Evolutionary conservation across 1,140 invertebrate species (phyloP).

Genomic region (Brachionus koreanus): DNA sequence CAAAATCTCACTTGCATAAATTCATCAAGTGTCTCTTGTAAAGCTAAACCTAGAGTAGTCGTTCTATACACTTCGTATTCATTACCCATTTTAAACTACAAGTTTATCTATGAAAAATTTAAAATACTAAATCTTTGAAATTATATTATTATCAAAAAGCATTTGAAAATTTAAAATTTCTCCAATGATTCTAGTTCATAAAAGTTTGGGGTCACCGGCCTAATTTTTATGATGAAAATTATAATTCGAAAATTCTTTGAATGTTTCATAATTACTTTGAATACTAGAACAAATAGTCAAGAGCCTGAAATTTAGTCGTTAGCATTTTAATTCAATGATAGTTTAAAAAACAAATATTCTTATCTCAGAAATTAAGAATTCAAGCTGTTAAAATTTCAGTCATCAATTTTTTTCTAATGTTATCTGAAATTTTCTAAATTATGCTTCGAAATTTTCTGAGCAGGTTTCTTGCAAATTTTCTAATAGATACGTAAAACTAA

Average conservation of each 20-base stretch:
- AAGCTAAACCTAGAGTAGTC: slow-evolving; percentile 3
- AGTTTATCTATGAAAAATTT: not conserved
- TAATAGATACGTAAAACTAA: not conserved
- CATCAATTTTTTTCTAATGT: not conserved
- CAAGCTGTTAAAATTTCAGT: not conserved
- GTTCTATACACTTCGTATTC: slow-evolving; percentile 29
- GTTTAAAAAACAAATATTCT: not conserved
- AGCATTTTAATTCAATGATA: not conserved
- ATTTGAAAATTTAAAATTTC: not conserved
- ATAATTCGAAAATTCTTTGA: no score
- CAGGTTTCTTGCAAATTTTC: not conserved
- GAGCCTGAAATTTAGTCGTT: not conserved
- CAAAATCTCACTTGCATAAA: not conserved
- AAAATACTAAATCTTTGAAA: not conserved
- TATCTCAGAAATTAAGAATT: not conserved
- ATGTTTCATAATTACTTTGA: not conserved
- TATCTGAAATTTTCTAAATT: not conserved
- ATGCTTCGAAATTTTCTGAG: not conserved
- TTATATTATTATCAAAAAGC: not conserved
- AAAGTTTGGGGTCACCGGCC: no score
- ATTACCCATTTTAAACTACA: not conserved
- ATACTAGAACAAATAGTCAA: not conserved
- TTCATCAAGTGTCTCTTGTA: slow-evolving; percentile 31
- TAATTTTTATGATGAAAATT: no score
- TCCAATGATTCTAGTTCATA: not conserved